A percentile compares a stretch with the other conserved stretches of the same genome.
These are phyloP conservation scores for Mustela nigripes DNA, from an alignment of 2,113 vertebrate genomes.

Conservation along the genomic window DNA sequence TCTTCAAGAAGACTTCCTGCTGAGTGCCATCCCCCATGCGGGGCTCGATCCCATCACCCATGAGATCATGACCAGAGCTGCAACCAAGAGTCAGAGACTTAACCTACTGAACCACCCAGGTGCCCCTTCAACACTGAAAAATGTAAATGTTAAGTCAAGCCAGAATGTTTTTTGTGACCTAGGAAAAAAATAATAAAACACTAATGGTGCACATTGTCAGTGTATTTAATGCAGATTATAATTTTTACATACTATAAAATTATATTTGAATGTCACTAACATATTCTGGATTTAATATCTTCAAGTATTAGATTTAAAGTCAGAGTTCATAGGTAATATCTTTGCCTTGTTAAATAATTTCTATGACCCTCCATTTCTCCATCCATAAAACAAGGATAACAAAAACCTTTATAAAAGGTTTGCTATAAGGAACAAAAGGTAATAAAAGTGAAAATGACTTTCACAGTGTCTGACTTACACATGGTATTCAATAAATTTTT, in stretches of 20 bases:
- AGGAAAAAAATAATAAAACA: not conserved
- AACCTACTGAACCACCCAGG: not conserved
- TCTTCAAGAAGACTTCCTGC: not conserved
- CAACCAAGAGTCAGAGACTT: not conserved
- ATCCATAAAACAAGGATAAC: not conserved
- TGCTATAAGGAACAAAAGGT: not conserved
- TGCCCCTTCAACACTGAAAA: not conserved
- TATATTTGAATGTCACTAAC: not conserved
- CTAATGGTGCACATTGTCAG: not conserved
- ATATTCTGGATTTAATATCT: not conserved
- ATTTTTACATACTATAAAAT: not conserved
- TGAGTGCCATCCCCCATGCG: rapidly evolving
- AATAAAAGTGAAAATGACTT: not conserved
- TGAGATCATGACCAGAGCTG: not conserved
- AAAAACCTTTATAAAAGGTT: not conserved
- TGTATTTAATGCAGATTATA: not conserved
- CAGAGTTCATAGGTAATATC: not conserved
- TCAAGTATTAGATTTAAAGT: not conserved
- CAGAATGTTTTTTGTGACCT: not conserved
- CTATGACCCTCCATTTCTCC: not conserved
- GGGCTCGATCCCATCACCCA: not conserved
- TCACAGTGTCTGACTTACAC: not conserved
- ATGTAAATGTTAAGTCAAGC: not conserved
- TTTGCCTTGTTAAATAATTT: not conserved
- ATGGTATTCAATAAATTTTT: not conserved